Percentiles rank a stretch among this genome's conserved stretches.
phyloP scores from a whole-genome alignment of 2,888 invertebrate species.

The Pharmacophagus antenor region DNA sequence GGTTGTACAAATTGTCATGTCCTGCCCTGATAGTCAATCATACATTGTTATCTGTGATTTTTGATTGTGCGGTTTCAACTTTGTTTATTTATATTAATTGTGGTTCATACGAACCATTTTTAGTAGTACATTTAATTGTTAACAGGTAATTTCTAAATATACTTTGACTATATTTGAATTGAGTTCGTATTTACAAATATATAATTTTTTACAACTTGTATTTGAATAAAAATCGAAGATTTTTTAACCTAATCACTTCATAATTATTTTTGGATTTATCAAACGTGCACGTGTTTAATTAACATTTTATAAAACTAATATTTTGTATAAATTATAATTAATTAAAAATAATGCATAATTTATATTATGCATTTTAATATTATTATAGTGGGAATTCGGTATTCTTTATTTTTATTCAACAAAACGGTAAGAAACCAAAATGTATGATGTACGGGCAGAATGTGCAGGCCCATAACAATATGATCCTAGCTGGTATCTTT shows the following conservation, averaged over 20 bases:
- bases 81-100: too few species aligned
- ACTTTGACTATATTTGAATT: neutral
- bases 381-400: too few species aligned
- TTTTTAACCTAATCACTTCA: neutral
- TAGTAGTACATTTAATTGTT: too few species aligned
- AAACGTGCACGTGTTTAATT: neutral
- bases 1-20: too few species aligned
- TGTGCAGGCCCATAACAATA: too few species aligned
- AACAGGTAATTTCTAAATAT: too few species aligned
- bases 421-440: neutral
- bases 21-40: too few species aligned
- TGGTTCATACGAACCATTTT: too few species aligned
- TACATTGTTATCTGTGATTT: too few species aligned
- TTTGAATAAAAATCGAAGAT: neutral
- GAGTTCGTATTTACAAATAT: neutral
- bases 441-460: neutral
- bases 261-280: neutral
- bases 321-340: neutral
- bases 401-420: neutral
- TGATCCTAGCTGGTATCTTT: too few species aligned
- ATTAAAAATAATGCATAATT: neutral
- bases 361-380: neutral
- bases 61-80: neutral
- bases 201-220: neutral
- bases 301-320: neutral